Base-by-base conservation (phyloP, 2,888 invertebrate species). In the Lasioglossum leucozonium region DNA sequence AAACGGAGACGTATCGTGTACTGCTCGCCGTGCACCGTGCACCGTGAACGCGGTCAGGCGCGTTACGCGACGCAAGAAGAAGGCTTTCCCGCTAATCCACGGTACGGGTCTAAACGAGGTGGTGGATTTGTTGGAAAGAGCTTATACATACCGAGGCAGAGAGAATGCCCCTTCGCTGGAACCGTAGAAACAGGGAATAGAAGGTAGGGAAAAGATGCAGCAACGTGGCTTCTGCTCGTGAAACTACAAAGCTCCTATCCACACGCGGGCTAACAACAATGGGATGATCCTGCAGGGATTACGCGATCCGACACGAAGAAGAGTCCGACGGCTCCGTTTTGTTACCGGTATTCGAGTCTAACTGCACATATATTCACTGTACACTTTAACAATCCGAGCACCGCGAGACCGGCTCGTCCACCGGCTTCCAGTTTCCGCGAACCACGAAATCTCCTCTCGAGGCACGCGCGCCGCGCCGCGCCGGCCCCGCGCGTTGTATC, bases 81-180 rank as follows among this genome's bases (percentile, higher is more conserved):
- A 91, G 92, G 94, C 93, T 93, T 94, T 92, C 87, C 89, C 74
- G 85, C 88, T 92, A 94, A 94, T 94, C 94, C 94, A 93, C 87
- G 84, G 85, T 88, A 90, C 93, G 92, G 92, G 91, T 91, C 93
- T 94, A 94, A 95, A 95, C 94, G 95, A 94, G 95, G 92, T 93
- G 94, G 94, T 95, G 95, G 95, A 94, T 95, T 95, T 95, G 95
- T 94, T 93, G 93, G 92, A 94, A 94, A 95, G 94, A 94, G 94
- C 95, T 95, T 94, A 94, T 91, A 91, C 92, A 91, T 91, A 87
- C 89, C 77, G 83, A 83, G 88, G 88, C 85, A 88, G 87, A 89
- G 89, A 85, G 87, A 88, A 81, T 75, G 85, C 82, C 79, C 79
- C 82, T 62, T 47, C 18, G 69, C 72, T 74, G 78, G 88, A 82